Conservation (phyloP, 2,797 vertebrate species). For the Hypotaenidia philippensis region DNA sequence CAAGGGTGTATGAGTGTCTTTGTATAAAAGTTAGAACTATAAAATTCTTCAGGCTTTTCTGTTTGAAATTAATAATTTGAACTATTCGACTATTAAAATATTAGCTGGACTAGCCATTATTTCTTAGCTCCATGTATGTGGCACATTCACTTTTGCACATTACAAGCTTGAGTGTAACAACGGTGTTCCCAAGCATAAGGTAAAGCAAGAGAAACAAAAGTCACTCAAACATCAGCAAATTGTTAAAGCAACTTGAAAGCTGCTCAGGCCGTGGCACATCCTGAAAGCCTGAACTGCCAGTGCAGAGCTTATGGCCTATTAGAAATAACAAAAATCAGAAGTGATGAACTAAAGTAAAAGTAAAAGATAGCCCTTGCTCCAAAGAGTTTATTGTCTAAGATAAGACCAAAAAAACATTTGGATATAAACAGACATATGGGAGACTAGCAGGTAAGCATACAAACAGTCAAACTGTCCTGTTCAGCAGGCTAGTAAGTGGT, state of each 20-base stretch:
- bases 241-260: background rate
- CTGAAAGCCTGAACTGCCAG: background rate
- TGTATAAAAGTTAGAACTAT: background rate
- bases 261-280: accelerated
- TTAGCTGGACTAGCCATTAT: background rate
- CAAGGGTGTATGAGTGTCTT: accelerated
- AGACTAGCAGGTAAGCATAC: background rate
- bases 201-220: background rate
- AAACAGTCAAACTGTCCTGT: background rate
- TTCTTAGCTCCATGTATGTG: background rate
- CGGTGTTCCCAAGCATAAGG: background rate
- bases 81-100: background rate
- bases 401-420: background rate
- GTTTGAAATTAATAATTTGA: background rate
- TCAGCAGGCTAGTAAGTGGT: background rate
- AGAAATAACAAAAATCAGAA: background rate
- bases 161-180: accelerated
- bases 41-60: background rate
- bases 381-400: background rate
- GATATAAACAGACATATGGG: background rate
- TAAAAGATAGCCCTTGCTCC: background rate
- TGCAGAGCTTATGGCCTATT: background rate
- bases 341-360: background rate
- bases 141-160: accelerated
- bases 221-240: background rate